A percentile compares a stretch with the other conserved stretches of the same genome.
Conservation (phyloP, 1,140 invertebrate genomes). For the Luehdorfia chinensis region DNA sequence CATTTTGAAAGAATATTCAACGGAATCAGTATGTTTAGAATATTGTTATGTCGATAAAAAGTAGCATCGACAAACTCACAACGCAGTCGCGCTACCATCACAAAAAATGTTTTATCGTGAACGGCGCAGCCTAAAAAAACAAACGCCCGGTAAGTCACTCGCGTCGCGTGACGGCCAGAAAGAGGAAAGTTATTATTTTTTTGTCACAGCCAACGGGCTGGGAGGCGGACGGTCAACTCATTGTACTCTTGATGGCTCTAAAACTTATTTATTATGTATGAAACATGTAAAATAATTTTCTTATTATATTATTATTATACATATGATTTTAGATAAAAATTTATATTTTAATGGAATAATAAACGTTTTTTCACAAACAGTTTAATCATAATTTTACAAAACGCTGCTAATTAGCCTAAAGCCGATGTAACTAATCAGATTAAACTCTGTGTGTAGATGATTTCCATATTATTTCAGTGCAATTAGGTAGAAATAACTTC, state of each 20-base stretch:
- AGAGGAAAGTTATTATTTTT: constrained; percentile 66
- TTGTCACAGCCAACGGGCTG: constrained; percentile 55
- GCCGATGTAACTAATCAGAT: too few species aligned
- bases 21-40: too few species aligned
- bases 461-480: too few species aligned
- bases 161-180: constrained; percentile 51
- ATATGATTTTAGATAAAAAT: too few species aligned
- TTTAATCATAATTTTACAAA: too few species aligned
- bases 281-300: neutral
- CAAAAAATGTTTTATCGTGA: constrained; percentile 75
- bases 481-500: too few species aligned
- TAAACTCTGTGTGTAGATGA: too few species aligned
- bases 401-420: too few species aligned
- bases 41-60: constrained; percentile 40
- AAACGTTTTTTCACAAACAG: too few species aligned
- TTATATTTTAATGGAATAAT: too few species aligned
- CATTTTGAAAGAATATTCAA: too few species aligned
- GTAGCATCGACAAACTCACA: constrained; percentile 30
- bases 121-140: constrained; percentile 72
- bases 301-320: too few species aligned
- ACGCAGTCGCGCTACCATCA: constrained; percentile 54
- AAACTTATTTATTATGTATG: constrained; percentile 31
- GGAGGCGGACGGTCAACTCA: constrained; percentile 39
- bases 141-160: constrained; percentile 71
- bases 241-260: constrained; percentile 28